Conservation (phyloP, 1,140 invertebrate species). For the Drosophila bipectinata region DNA sequence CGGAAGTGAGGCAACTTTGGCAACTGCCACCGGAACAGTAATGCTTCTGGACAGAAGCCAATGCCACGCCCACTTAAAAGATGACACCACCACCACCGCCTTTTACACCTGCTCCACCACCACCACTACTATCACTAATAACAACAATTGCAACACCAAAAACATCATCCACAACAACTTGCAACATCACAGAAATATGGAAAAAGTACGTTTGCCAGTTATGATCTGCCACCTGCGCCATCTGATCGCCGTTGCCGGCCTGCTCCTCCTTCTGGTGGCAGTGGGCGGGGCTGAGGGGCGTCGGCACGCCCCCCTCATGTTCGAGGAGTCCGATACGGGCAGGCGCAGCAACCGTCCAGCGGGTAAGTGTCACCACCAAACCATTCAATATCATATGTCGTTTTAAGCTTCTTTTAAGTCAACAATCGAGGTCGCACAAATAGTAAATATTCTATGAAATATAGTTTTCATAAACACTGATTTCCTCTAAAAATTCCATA, state of each 20-base stretch:
- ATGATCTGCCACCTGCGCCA: conserved; percentile 47
- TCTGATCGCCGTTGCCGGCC: conserved; percentile 61
- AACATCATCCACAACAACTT: not conserved
- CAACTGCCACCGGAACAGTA: conserved; percentile 66
- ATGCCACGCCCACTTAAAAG: conserved; percentile 1
- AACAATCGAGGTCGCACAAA: conserved; percentile 16
- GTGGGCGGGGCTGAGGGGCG: conserved; percentile 60
- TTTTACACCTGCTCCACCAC: not conserved
- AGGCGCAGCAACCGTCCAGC: conserved; percentile 79
- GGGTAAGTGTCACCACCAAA: conserved; percentile 62
- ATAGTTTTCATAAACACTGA: not conserved
- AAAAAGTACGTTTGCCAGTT: conserved; percentile 1
- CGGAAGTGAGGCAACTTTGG: conserved; percentile 25
- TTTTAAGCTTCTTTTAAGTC: not conserved
- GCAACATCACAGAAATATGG: not conserved
- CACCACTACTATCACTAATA: not conserved
- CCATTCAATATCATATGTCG: conserved; percentile 22
- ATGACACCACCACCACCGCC: not conserved
- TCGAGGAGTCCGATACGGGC: conserved; percentile 76
- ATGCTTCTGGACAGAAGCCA: conserved; percentile 41
- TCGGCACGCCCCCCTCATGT: conserved; percentile 75
- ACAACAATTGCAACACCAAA: not conserved
- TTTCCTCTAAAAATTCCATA: not conserved
- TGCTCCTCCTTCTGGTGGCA: conserved; percentile 52
- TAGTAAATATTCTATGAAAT: conserved; percentile 1